Evolutionary conservation across 2,113 vertebrate genomes (phyloP), one percentile per base, ranked within the genome.

Genomic region (Talpa occidentalis): DNA sequence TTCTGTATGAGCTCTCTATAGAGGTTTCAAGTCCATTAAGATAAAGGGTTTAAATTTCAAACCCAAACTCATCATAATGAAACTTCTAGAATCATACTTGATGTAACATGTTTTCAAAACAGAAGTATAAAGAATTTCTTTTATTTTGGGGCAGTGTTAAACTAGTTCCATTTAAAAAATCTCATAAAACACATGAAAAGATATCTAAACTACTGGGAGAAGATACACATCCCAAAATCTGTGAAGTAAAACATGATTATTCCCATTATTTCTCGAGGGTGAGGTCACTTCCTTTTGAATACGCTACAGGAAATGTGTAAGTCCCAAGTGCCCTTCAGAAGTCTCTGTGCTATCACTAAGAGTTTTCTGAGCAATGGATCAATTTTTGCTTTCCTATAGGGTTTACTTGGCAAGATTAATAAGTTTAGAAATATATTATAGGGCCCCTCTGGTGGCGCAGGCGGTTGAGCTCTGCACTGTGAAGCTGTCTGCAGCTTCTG

Each of bases 51-150:
- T 82, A 35, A 74, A 49, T 88, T 85, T 79, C 21, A 84, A 81
- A 81, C 72, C 17, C 64, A 84, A 77, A 21, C 4, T 83, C 73
- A 91, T 49, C 9, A 77, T 5, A 78, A 21, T 24, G 10, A 47
- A 89, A 82, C 3, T 40, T 82, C 54, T 64, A 59, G 88, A 95
- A 26, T 67, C 26, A 79, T 42, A 70, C 28, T 59, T 44, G 11
- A n/a, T 77, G 52, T n/a, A 80, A 52, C 14, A 32, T 79, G 11
- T 54, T 95, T 88, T 91, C 6, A 59, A 79, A 87, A 59, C n/a
- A 78, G 77, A 74, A 52, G 42, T 22, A 49, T 14, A 73, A 82
- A 81, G 7, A 72, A 47, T 22, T 82, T 30, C 32, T 88, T 86
- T 93, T 59, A 60, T 87, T 72, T 28, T 26, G 42, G 21, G 35